phyloP scores from a whole-genome alignment of 1,140 invertebrate genomes.

The Drosophila leontia region DNA sequence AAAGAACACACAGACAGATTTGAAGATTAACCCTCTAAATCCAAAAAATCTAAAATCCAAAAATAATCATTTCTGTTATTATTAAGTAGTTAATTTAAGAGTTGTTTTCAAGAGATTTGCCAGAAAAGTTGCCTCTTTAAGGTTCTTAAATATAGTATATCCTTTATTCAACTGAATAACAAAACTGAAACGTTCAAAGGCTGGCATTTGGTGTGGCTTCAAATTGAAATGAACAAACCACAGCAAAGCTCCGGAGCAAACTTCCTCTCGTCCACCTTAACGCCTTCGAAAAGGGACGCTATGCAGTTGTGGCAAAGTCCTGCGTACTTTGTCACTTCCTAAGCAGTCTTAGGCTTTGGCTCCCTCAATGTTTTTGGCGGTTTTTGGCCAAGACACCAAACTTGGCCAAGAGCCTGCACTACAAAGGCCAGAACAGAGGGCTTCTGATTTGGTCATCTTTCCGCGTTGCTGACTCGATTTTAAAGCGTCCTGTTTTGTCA shows the following conservation, averaged over 20 bases:
- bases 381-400: conserved; percentile 5
- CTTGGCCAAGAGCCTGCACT: not conserved
- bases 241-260: conserved; percentile 38
- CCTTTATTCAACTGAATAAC: not conserved
- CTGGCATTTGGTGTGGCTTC: conserved; percentile 4
- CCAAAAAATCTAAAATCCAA: too few species aligned
- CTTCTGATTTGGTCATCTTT: not conserved
- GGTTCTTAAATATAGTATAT: not conserved
- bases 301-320: conserved; percentile 29
- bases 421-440: not conserved
- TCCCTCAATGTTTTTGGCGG: conserved; percentile 21
- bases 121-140: not conserved
- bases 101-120: too few species aligned
- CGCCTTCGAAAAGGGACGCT: not conserved
- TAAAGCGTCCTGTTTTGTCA: not conserved
- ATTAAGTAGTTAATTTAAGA: too few species aligned
- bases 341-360: conserved; percentile 27
- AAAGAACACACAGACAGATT: not conserved
- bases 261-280: conserved; percentile 24
- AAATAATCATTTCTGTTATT: too few species aligned
- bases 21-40: not conserved
- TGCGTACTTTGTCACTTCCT: conserved; percentile 42
- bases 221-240: conserved; percentile 38
- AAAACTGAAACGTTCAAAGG: conserved; percentile 6
- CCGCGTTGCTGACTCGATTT: conserved; percentile 1